Percentiles rank a stretch among this genome's conserved stretches.
These are phyloP conservation scores for Entelurus aequoreus DNA, from an alignment of 2,113 vertebrate species.

Conservation along the genomic window DNA sequence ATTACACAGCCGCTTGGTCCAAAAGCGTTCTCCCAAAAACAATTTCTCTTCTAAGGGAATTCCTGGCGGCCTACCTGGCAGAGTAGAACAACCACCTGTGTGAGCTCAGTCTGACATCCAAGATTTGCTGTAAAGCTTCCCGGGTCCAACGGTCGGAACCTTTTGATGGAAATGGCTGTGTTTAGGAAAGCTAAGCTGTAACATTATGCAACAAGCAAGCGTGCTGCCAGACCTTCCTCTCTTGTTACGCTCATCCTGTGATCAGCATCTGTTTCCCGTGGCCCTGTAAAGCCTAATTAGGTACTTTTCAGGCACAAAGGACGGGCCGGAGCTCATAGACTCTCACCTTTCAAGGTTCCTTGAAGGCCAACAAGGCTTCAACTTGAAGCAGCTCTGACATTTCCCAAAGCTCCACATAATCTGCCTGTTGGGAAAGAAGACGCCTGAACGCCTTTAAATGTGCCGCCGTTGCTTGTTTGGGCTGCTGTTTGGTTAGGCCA, in stretches of 20 bases:
- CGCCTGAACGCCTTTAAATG: too few species aligned
- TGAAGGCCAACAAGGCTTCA: slow-evolving; percentile 16
- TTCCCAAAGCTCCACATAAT: slow-evolving; percentile 53
- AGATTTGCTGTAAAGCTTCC: slow-evolving; percentile 23
- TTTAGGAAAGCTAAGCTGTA: slow-evolving; percentile 25
- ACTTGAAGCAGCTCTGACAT: slow-evolving; percentile 37
- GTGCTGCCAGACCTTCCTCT: not conserved
- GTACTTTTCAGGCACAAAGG: slow-evolving; percentile 12
- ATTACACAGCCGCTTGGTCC: not conserved
- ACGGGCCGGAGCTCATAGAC: not conserved
- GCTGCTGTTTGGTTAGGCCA: too few species aligned
- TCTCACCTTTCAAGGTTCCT: slow-evolving; percentile 12
- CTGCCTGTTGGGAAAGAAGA: slow-evolving; percentile 24
- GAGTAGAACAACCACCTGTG: slow-evolving; percentile 23
- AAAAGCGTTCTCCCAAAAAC: slow-evolving; percentile 3
- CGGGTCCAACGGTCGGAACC: slow-evolving; percentile 17
- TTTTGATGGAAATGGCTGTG: slow-evolving; percentile 20
- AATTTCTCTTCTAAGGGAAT: slow-evolving; percentile 23
- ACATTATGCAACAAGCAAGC: slow-evolving; percentile 11
- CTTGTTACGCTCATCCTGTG: not conserved
- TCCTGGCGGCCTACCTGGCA: slow-evolving; percentile 21
- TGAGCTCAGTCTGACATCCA: slow-evolving; percentile 25
- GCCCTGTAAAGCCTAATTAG: slow-evolving; percentile 5
- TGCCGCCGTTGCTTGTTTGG: too few species aligned
- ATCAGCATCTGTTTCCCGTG: slow-evolving; percentile 22